A percentile compares a stretch with the other conserved stretches of the same genome.
phyloP scores from a whole-genome alignment of 2,888 invertebrate genomes.

The Notocelia uddmanniana region DNA sequence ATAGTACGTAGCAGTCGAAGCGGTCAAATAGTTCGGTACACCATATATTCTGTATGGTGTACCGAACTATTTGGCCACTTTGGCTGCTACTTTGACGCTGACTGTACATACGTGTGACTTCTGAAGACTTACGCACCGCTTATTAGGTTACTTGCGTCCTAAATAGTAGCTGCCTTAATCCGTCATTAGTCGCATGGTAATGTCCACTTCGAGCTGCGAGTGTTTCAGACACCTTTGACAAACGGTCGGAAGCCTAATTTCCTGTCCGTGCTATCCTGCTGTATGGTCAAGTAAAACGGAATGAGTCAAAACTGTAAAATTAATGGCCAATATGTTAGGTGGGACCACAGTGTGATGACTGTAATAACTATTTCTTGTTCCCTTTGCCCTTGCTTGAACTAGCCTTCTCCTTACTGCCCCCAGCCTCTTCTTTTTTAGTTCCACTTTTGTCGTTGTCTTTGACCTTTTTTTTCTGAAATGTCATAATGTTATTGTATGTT shows the following conservation, averaged over 20 bases:
- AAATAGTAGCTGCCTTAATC: background rate
- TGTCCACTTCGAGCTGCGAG: background rate
- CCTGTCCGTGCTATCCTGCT: background rate
- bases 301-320: background rate
- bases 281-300: background rate
- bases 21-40: too few relatives aligned
- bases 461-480: conserved; percentile 71
- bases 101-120: too few relatives aligned
- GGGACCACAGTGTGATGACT: background rate
- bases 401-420: conserved; percentile 58
- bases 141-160: background rate
- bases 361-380: conserved; percentile 49
- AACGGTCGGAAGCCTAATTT: background rate
- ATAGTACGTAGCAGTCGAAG: too few relatives aligned
- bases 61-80: too few relatives aligned
- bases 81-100: too few relatives aligned
- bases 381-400: conserved; percentile 49
- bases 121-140: background rate
- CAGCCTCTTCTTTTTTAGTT: conserved; percentile 57
- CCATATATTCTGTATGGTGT: too few relatives aligned
- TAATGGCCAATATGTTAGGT: background rate
- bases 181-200: background rate
- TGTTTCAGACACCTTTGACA: background rate
- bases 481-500: conserved; percentile 7
- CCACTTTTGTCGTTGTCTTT: conserved; percentile 64